Base-by-base conservation (phyloP, 2,797 vertebrate species). In the Odontamblyopus rebecca region DNA sequence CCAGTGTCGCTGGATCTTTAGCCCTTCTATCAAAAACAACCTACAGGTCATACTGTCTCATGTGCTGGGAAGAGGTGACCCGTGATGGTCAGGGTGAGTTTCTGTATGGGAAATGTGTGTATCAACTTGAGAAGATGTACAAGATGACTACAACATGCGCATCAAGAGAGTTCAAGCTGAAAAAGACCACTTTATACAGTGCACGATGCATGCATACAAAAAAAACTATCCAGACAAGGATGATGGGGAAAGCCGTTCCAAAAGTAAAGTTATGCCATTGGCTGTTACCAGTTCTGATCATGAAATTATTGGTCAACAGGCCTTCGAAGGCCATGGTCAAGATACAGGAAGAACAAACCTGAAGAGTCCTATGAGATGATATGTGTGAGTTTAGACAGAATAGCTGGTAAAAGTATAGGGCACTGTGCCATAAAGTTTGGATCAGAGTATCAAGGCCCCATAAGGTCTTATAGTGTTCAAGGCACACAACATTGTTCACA, bases 1-100 rank as follows among this genome's bases (percentile, higher is more conserved):
- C 72, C 94, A 92, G 71, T 92, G 93, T 74, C 93, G 91, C 79
- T 94, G 93, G 93, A 91, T 95, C 72, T 95, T 94, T 82, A 91
- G 92, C 74, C 78, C 86, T 4, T 83, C 87, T 3, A 90, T 89
- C 15, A 88, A 86, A 64, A 82, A 85, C 79, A 92, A 89, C 72
- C 84, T 94, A 23, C 93, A 93, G 6, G 87, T 93, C 66, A 81
- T 94, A 63, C 80, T 95, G 77, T 93, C 93, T 12, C 91, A 91
- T 7, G 90, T 94, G 60, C 83, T 95, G 68, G 93, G 88, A 53
- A 64, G 89, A 90, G 71, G 76, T 95, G 65, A 86, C 83, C 30
- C 92, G 91, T 1, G 94, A 95, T 8, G 92, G 93, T 3, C 86
- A 73, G 7, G 78, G 89, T 15, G 94, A 95, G 86, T 93, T 95